Percentiles rank a stretch among this genome's conserved stretches.
These are phyloP conservation scores for Sesia bembeciformis DNA, from an alignment of 2,888 invertebrate species.

Conservation along the genomic window DNA sequence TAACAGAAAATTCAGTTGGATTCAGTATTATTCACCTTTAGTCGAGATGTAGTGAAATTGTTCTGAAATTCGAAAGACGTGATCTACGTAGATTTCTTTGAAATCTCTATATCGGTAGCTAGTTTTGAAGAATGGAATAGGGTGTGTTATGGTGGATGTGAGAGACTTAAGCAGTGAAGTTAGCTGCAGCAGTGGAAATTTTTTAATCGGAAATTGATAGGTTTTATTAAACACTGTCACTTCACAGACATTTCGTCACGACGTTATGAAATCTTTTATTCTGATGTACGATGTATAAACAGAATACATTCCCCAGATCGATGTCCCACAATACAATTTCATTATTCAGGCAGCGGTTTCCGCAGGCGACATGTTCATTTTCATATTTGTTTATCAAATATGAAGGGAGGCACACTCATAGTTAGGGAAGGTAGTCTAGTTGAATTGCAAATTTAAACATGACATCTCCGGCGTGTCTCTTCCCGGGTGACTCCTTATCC, in stretches of 20 bases:
- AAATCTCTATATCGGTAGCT: too few species aligned
- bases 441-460: slow-evolving; percentile 59
- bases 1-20: too few species aligned
- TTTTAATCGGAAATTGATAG: too few species aligned
- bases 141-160: too few species aligned
- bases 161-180: too few species aligned
- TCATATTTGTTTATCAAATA: slow-evolving; percentile 33
- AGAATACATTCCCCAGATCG: slow-evolving; percentile 1
- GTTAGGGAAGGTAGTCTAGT: slow-evolving; percentile 27
- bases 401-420: slow-evolving; percentile 21
- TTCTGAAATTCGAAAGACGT: too few species aligned
- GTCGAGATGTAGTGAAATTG: too few species aligned
- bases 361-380: slow-evolving; percentile 8
- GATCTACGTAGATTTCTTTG: too few species aligned
- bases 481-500: slow-evolving; percentile 11
- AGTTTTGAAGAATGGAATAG: too few species aligned
- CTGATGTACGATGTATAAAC: neutral
- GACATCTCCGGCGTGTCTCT: slow-evolving; percentile 13
- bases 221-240: too few species aligned
- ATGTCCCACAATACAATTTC: slow-evolving; percentile 1
- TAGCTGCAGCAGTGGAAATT: too few species aligned
- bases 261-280: neutral
- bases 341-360: slow-evolving; percentile 3
- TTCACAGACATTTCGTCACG: neutral
- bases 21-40: too few species aligned